Percentiles rank a stretch among this genome's conserved stretches.
Evolutionary conservation across 2,113 vertebrate species (phyloP).

Genomic region (Eudyptes chrysolophus): DNA sequence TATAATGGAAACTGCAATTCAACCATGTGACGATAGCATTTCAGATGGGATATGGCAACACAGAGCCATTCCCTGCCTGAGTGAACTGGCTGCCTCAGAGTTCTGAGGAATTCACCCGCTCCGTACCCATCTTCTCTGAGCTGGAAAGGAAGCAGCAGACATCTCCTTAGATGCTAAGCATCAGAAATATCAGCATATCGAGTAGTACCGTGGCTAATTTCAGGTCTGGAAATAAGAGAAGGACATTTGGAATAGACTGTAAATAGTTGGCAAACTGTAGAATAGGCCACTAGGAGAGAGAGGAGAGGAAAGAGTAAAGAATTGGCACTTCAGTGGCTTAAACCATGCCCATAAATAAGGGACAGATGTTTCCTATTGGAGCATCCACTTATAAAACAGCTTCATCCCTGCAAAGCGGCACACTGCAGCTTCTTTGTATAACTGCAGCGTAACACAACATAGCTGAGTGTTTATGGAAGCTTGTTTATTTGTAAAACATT

Average conservation of each 20-base stretch:
- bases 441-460: background rate
- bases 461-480: background rate
- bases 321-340: background rate
- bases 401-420: conserved; percentile 1
- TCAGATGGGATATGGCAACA: background rate
- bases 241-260: background rate
- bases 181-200: background rate
- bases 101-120: background rate
- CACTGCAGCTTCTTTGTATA: conserved; percentile 1
- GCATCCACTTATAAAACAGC: conserved; percentile 16
- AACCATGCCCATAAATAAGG: conserved; percentile 3
- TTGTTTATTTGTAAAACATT: background rate
- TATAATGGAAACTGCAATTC: conserved; percentile 36
- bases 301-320: background rate
- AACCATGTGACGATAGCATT: background rate
- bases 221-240: background rate
- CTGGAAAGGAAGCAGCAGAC: conserved; percentile 4
- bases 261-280: background rate
- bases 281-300: background rate
- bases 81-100: background rate
- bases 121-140: background rate
- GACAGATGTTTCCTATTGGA: conserved; percentile 63
- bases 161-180: background rate
- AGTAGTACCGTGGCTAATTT: background rate
- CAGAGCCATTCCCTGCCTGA: background rate